Percentiles rank a stretch among this genome's conserved stretches.
Conservation (phyloP, 2,888 invertebrate genomes). For the Diaperis boleti region DNA sequence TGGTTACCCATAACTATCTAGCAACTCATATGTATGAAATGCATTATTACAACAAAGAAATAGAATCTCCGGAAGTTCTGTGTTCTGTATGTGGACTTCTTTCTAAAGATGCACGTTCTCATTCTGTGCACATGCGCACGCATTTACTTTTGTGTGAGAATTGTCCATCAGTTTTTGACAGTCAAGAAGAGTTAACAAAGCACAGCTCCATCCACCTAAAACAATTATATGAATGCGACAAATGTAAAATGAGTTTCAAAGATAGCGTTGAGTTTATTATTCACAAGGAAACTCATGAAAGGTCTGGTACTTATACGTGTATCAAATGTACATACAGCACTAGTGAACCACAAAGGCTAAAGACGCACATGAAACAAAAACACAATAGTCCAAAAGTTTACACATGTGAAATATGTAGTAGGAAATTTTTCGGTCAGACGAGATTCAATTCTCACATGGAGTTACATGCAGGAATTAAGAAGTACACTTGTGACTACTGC, state of each 20-base stretch:
- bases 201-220: neutral
- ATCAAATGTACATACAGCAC: neutral
- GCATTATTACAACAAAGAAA: slow-evolving; percentile 4
- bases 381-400: slow-evolving; percentile 50
- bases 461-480: slow-evolving; percentile 57
- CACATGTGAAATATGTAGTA: slow-evolving; percentile 57
- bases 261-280: neutral
- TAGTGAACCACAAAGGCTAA: slow-evolving; percentile 36
- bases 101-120: neutral
- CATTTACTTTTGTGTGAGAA: neutral
- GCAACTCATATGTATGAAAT: slow-evolving; percentile 11
- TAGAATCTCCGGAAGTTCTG: neutral
- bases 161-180: slow-evolving; percentile 1
- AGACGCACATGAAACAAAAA: slow-evolving; percentile 48
- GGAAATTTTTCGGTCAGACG: slow-evolving; percentile 53
- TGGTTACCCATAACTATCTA: neutral
- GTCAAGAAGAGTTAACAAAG: neutral
- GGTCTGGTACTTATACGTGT: neutral
- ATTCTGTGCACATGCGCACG: neutral
- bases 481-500: slow-evolving; percentile 58
- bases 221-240: slow-evolving; percentile 60
- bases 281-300: slow-evolving; percentile 5
- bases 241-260: slow-evolving; percentile 57
- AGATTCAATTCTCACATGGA: slow-evolving; percentile 56
- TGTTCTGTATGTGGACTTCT: slow-evolving; percentile 9